Percentiles rank a stretch among this genome's conserved stretches.
Evolutionary conservation across 2,113 vertebrate species (phyloP).

Genomic region (Nerophis lumbriciformis): DNA sequence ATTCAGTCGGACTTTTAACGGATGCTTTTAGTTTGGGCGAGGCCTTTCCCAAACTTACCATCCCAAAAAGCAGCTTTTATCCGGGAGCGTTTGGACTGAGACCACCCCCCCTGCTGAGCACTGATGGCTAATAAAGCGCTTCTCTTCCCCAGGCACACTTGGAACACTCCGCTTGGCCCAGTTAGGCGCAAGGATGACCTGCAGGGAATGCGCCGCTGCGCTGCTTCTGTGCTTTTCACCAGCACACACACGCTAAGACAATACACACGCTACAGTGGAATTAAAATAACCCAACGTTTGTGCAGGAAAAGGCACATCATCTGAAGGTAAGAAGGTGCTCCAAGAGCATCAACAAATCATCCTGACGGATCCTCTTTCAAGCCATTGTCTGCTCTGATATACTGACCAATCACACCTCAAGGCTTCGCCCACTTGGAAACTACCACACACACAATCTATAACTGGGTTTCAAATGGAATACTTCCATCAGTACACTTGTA

Average conservation of each 20-base stretch:
- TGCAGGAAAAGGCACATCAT: neutral
- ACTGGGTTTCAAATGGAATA: no score
- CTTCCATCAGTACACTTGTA: no score
- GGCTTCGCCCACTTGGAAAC: neutral
- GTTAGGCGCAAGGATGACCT: constrained; percentile 28
- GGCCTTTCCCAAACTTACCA: neutral
- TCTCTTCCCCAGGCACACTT: constrained; percentile 38
- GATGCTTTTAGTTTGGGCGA: no score
- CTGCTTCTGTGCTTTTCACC: neutral
- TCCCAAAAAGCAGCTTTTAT: constrained; percentile 12
- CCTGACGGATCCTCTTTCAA: no score
- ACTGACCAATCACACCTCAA: constrained; percentile 12
- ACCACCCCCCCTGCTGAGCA: constrained; percentile 23
- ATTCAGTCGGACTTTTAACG: no score
- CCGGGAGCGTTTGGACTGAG: constrained; percentile 12
- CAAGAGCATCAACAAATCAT: no score
- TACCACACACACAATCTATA: no score
- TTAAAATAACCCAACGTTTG: no score
- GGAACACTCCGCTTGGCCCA: constrained; percentile 37
- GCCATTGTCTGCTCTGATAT: neutral
- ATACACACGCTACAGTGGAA: no score
- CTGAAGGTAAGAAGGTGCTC: no score
- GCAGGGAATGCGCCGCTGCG: constrained; percentile 2
- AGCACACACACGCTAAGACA: no score
- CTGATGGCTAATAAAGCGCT: constrained; percentile 35